These are phyloP conservation scores for Scalopus aquaticus DNA, from an alignment of 2,113 vertebrate genomes.

Conservation along the genomic window DNA sequence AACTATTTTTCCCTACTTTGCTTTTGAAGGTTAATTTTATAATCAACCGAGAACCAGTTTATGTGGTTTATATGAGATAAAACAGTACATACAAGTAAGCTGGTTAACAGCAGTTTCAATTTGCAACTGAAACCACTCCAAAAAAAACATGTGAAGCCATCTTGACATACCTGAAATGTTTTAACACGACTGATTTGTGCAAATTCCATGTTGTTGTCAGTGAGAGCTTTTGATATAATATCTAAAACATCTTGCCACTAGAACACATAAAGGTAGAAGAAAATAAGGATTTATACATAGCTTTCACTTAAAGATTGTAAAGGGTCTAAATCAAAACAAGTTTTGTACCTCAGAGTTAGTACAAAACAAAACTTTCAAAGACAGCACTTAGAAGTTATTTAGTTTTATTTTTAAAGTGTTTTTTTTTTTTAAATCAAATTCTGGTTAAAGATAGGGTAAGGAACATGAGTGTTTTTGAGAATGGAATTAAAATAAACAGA, in stretches of 20 bases:
- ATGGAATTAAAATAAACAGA: conserved; percentile 6
- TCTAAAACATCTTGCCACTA: conserved; percentile 99
- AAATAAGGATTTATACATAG: conserved; percentile 54
- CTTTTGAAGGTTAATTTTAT: conserved; percentile 36
- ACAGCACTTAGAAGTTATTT: neutral
- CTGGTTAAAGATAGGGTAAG: neutral
- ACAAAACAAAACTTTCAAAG: conserved; percentile 4
- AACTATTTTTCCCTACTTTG: neutral
- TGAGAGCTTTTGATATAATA: conserved; percentile 98
- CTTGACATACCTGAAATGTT: conserved; percentile 94
- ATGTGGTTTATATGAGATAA: neutral
- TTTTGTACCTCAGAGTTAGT: conserved; percentile 25
- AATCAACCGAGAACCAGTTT: neutral
- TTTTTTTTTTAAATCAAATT: conserved; percentile 4
- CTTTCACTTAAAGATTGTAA: conserved; percentile 17
- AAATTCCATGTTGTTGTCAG: conserved; percentile 97
- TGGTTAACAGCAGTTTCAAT: neutral
- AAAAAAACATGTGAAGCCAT: conserved; percentile 60
- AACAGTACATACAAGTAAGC: neutral
- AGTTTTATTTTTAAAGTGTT: neutral
- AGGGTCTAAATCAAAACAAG: neutral
- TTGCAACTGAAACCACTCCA: neutral
- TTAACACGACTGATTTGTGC: conserved; percentile 97
- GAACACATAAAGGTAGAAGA: conserved; percentile 67
- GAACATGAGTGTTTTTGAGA: neutral